These are phyloP conservation scores for Hapalemur alaotrensis DNA, from an alignment of 2,797 vertebrate species.

Conservation along the genomic window DNA sequence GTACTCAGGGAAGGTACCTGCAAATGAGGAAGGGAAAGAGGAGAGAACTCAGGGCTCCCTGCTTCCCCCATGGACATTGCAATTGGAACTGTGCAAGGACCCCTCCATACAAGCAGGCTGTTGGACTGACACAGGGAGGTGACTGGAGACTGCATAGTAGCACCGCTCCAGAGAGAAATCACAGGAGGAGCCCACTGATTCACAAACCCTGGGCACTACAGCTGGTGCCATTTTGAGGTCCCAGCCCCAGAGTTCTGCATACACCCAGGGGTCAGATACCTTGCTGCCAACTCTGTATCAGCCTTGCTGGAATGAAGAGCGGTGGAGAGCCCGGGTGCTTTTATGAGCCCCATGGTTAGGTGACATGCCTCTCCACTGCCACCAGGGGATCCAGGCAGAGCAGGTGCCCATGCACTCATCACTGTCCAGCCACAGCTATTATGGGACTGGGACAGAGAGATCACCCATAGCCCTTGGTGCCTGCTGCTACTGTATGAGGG, in stretches of 20 bases:
- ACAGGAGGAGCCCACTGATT: background rate
- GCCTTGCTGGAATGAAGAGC: background rate
- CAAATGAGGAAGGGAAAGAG: background rate
- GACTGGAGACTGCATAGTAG: background rate
- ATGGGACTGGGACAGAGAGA: background rate
- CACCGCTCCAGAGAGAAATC: background rate
- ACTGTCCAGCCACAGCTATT: background rate
- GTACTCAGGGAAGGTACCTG: background rate
- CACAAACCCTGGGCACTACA: too few species aligned
- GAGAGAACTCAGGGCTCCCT: background rate
- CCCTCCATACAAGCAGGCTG: background rate
- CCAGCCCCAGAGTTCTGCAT: background rate
- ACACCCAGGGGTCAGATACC: background rate
- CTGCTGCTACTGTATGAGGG: background rate
- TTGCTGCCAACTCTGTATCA: background rate
- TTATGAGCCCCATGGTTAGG: background rate
- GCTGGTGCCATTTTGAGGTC: background rate
- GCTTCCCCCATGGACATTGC: background rate
- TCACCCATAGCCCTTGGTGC: background rate
- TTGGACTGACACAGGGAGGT: background rate
- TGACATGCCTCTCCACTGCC: background rate
- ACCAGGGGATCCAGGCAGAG: background rate
- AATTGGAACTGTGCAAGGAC: background rate
- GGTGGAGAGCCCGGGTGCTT: background rate
- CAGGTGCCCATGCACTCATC: background rate